A percentile compares a stretch with the other conserved stretches of the same genome.
These are phyloP conservation scores for Eristalis intricaria DNA, from an alignment of 2,888 invertebrate genomes.

Conservation along the genomic window DNA sequence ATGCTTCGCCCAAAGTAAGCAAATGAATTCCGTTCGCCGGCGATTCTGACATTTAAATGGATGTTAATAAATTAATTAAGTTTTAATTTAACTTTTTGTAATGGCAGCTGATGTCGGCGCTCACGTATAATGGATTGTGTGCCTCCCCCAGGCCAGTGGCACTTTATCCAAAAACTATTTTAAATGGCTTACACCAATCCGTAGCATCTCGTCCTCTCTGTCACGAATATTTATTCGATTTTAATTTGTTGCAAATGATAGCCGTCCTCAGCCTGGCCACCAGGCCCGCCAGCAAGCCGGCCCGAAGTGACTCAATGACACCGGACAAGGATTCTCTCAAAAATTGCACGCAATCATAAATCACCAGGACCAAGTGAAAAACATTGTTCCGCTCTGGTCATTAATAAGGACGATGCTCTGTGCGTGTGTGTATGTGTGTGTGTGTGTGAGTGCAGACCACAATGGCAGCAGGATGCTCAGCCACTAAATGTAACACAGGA, in stretches of 20 bases:
- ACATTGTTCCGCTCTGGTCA: constrained; percentile 45
- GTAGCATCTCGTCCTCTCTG: neutral
- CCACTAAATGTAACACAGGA: constrained; percentile 58
- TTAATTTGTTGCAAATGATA: constrained; percentile 69
- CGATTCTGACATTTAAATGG: constrained; percentile 69
- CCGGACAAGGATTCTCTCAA: constrained; percentile 29
- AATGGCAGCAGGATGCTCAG: constrained; percentile 6
- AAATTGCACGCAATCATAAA: constrained; percentile 59
- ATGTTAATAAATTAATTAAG: constrained; percentile 72
- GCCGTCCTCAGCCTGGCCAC: neutral
- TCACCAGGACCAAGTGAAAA: constrained; percentile 48
- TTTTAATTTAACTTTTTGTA: constrained; percentile 67
- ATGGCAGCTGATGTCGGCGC: constrained; percentile 68
- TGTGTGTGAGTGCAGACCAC: constrained; percentile 18
- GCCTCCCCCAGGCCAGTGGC: neutral
- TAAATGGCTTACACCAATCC: constrained; percentile 25
- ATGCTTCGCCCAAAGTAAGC: constrained; percentile 51
- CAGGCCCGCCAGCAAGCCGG: neutral
- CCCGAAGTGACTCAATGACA: constrained; percentile 35
- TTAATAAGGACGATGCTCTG: constrained; percentile 28
- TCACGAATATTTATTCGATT: constrained; percentile 58
- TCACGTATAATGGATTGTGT: constrained; percentile 57
- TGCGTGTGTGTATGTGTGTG: neutral
- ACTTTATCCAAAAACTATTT: constrained; percentile 45
- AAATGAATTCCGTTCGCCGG: constrained; percentile 53